Base-by-base conservation (phyloP, 1,140 invertebrate genomes). In the Yoshiicerus persimilis region DNA sequence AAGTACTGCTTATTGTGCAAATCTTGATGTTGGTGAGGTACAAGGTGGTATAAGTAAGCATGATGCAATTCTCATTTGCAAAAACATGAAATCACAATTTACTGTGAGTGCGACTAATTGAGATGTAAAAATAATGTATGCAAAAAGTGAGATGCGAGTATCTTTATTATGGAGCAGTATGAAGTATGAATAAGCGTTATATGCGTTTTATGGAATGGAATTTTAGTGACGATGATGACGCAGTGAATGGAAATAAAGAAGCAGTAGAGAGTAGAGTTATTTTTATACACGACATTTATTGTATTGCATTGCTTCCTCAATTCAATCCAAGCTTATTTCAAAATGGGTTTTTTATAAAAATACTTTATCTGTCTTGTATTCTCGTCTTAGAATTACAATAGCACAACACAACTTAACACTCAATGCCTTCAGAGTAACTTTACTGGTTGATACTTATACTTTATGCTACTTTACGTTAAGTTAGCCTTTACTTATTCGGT, bases 281-380 rank as follows among this genome's bases (percentile, higher is more conserved):
- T 80, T 80, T 80, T 80, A 80, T 38, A 80, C 75, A 80, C 75
- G 75, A 80, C 75, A 80, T 80, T 80, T 80, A 80, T 80, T 80
- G 75, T 32, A 80, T 80, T 80, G 75, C 75, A 80, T 80, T 80
- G 75, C 75, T 80, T 80, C 75, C 75, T 80, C 75, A 80, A 80
- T 80, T 80, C 75, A 80, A 80, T 80, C 75, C 75, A 80, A 80
- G 75, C 75, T 80, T 80, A 80, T 80, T 80, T 80, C 75, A 80
- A 80, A 80, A 80, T 80, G 75, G 75, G 75, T 80, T 80, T 80
- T 80, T 32, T 80, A 80, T 80, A 80, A 80, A 80, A 80, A 80
- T 80, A 80, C 75, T 80, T 80, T 80, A 80, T 80, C 32, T 80
- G 75, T 80, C 75, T 80, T 80, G 75, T 80, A 80, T 80, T 80